Conservation (phyloP, 1,140 invertebrate species). For the Neuroterus valhalla region DNA sequence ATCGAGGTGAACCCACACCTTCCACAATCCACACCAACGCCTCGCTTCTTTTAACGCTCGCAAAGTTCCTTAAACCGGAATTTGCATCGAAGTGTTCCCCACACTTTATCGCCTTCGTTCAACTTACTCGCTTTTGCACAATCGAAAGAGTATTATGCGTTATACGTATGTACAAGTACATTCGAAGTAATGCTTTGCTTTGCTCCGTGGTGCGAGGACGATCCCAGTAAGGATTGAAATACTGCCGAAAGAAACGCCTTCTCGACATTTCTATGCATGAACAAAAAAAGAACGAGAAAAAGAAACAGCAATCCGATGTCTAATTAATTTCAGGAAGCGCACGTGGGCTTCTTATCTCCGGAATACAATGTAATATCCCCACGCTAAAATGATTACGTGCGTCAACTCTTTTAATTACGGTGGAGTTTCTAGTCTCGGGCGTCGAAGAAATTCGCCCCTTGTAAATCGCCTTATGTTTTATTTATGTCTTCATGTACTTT, state of each 20-base stretch:
- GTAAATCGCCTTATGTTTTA: conserved; percentile 16
- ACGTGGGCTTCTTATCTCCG: conserved; percentile 21
- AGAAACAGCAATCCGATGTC: background rate
- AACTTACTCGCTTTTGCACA: background rate
- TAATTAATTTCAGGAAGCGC: conserved; percentile 29
- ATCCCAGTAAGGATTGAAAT: conserved; percentile 1
- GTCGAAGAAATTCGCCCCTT: conserved; percentile 20
- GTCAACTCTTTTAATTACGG: conserved; percentile 27
- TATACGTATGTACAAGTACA: background rate
- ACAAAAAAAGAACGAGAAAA: background rate
- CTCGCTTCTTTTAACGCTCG: conserved; percentile 29
- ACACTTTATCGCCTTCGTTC: background rate
- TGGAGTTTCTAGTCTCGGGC: conserved; percentile 3
- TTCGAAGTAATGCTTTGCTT: background rate
- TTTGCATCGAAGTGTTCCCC: conserved; percentile 29
- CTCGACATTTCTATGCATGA: background rate
- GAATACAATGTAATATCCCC: conserved; percentile 26
- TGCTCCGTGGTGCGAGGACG: background rate
- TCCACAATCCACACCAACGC: conserved; percentile 31
- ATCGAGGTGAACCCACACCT: too few species aligned
- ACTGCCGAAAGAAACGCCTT: conserved; percentile 7
- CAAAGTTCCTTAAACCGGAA: conserved; percentile 5
- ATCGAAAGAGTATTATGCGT: background rate
- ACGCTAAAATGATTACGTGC: conserved; percentile 23
- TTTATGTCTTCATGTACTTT: conserved; percentile 17